Evolutionary conservation across 2,888 invertebrate genomes (phyloP), one percentile per base, ranked within the genome.

Genomic region (Xylota segnis): DNA sequence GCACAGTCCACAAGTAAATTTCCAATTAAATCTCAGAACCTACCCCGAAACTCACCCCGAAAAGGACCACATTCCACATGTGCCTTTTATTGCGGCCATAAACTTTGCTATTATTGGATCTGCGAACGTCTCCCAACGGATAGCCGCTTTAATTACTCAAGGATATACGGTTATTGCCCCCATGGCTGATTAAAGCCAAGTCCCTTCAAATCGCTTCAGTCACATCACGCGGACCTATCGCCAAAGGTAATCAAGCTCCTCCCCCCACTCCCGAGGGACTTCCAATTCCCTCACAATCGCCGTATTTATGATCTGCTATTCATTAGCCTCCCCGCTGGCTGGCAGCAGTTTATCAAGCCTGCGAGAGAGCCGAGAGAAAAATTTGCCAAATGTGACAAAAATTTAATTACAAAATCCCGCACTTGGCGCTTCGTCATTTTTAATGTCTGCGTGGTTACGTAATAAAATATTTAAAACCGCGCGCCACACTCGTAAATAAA

Each of bases 401-500:
- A 63, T 63, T 63, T 63, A 63, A 63, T 63, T 63, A 63, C 63
- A 63, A 63, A 47, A 47, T 32, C 63, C 63, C 32, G 5, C n/a
- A 9, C 27, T 27, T 43, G 7, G 2, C 58, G 34, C 58, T 43
- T 61, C 27, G 61, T 43, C 61, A 61, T 40, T 14, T 14, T 40
- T 54, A 54, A 54, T 29, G 54, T 32, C 54, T 54, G 12, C 54
- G 54, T 14, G n/a, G 29, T 27, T 32, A 4, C 54, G 23, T 29
- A 32, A 63, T 74, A 32, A 74, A 65, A 74, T 65, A 74, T 74
- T 65, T 65, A 65, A n/a, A 14, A 27, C 34, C 27, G 54, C 3
- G 29, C 27, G 54, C 3, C n/a, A 14, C 14, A 16, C 1, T 32
- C 29, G 32, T 54, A 54, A 32, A 40, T 37, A 12, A 63, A 12